A percentile compares a stretch with the other conserved stretches of the same genome.
These are phyloP conservation scores for Oreochromis mossambicus DNA, from an alignment of 2,797 vertebrate species.

Conservation along the genomic window DNA sequence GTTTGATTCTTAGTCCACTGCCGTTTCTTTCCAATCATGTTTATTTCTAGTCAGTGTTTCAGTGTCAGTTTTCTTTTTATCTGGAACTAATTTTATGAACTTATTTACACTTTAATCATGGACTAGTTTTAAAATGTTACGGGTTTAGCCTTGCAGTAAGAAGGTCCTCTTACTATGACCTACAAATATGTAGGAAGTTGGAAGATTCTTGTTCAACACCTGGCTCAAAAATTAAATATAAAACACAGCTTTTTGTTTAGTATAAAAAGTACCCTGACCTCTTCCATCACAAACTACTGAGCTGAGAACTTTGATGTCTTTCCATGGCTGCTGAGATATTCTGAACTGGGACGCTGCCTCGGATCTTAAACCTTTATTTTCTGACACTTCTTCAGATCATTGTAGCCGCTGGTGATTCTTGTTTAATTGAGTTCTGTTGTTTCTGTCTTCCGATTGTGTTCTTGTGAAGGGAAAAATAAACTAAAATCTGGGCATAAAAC, in stretches of 20 bases:
- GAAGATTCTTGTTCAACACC: neutral
- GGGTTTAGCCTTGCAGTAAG: neutral
- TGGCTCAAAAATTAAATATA: neutral
- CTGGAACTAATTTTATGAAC: neutral
- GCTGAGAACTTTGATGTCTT: neutral
- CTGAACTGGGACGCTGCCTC: neutral
- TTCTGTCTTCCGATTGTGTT: neutral
- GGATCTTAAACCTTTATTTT: neutral
- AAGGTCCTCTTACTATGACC: fast-evolving
- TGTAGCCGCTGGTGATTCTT: neutral
- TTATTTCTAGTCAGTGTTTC: neutral
- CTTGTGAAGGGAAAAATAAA: neutral
- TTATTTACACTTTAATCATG: neutral
- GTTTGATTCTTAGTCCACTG: neutral
- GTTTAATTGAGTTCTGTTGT: neutral
- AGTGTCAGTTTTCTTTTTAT: neutral
- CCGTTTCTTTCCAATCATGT: fast-evolving
- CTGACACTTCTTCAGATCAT: neutral
- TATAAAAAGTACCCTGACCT: neutral
- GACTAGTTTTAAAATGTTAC: neutral
- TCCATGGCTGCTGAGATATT: neutral
- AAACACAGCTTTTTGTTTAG: neutral
- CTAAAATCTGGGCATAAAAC: neutral
- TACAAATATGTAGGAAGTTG: neutral
- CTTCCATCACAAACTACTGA: neutral